A percentile compares a stretch with the other conserved stretches of the same genome.
phyloP scores from a whole-genome alignment of 2,888 invertebrate genomes.

The Cantharis nigra region DNA sequence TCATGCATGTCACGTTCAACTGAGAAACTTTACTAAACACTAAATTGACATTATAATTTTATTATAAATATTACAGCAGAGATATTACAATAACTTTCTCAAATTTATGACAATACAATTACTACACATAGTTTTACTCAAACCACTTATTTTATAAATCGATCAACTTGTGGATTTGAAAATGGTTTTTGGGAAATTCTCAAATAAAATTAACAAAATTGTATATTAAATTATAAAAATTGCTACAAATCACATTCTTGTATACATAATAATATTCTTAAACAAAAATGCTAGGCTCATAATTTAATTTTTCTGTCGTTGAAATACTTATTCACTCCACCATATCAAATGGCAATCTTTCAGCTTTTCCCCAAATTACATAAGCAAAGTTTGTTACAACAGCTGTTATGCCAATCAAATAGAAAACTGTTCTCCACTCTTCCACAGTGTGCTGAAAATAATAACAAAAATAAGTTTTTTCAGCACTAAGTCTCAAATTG shows the following conservation, averaged over 20 bases:
- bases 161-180: neutral
- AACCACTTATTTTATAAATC: neutral
- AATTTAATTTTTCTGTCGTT: neutral
- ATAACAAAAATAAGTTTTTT: no score
- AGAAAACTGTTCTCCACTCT: conserved; percentile 80
- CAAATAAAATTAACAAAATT: neutral
- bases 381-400: neutral
- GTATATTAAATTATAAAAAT: neutral
- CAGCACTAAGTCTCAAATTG: no score
- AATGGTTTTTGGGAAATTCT: neutral
- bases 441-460: conserved; percentile 62
- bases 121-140: neutral
- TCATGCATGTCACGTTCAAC: neutral
- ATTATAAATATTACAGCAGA: neutral
- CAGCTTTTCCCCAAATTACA: neutral
- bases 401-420: conserved; percentile 63
- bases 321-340: neutral
- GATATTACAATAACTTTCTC: neutral
- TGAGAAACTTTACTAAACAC: neutral
- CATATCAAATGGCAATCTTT: neutral
- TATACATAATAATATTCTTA: neutral
- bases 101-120: neutral
- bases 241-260: neutral
- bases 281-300: no score
- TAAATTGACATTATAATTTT: neutral